These are phyloP conservation scores for Sanderia malayensis DNA, from an alignment of 30 jellyfish, hydroid and myxozoan species.

Conservation along the genomic window DNA sequence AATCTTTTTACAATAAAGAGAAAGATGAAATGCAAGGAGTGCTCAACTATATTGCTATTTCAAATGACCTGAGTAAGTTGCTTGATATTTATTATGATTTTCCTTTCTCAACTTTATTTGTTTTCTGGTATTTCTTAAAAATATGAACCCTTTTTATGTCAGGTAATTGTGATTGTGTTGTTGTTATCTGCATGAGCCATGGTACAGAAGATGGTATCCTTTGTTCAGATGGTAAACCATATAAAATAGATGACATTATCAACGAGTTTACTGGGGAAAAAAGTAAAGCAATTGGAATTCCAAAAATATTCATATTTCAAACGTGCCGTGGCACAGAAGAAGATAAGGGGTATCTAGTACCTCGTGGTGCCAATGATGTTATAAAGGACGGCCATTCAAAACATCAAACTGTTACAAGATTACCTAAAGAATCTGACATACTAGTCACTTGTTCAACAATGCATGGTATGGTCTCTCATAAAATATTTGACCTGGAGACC, in stretches of 20 bases:
- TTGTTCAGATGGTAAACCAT: constrained; percentile 48
- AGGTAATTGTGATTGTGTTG: constrained; percentile 61
- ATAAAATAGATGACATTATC: constrained; percentile 15
- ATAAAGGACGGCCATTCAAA: background rate
- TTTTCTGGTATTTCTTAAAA: too few relatives aligned
- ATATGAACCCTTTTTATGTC: too few relatives aligned
- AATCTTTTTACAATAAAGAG: too few relatives aligned
- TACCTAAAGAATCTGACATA: constrained; percentile 67
- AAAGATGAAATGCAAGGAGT: background rate
- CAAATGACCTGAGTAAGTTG: background rate
- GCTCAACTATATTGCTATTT: background rate
- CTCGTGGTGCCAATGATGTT: constrained; percentile 30
- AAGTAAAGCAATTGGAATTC: constrained; percentile 50
- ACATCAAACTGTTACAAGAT: too few relatives aligned
- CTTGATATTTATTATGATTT: too few relatives aligned
- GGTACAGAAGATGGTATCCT: constrained; percentile 46
- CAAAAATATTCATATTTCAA: constrained; percentile 55
- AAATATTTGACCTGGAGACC: background rate
- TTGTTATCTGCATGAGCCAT: constrained; percentile 53
- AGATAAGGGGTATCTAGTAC: constrained; percentile 33
- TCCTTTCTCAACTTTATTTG: too few relatives aligned
- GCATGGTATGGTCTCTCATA: constrained; percentile 42
- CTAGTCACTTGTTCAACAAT: constrained; percentile 48
- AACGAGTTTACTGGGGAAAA: constrained; percentile 37
- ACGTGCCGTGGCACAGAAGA: constrained; percentile 57